These are phyloP conservation scores for Anastatus disparis DNA, from an alignment of 1,140 invertebrate species.

Conservation along the genomic window DNA sequence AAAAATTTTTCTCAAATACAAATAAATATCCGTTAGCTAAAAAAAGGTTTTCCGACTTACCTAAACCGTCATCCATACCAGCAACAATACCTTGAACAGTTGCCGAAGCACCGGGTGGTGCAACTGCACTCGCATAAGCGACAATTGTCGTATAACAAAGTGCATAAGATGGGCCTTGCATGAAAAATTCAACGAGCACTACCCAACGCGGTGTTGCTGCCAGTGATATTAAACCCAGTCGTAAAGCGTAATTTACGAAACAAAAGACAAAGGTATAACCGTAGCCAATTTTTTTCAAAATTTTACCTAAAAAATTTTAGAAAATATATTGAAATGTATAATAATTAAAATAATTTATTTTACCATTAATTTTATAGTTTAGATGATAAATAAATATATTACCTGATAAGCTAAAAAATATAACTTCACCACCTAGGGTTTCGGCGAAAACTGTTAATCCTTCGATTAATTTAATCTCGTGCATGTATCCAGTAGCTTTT, in stretches of 20 bases:
- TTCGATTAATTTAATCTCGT: conserved; percentile 80
- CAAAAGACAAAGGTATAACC: conserved; percentile 77
- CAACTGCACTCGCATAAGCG: conserved; percentile 78
- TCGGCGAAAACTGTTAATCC: conserved; percentile 79
- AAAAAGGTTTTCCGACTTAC: no score
- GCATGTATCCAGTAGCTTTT: conserved; percentile 67
- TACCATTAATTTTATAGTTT: neutral
- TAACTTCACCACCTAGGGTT: conserved; percentile 78
- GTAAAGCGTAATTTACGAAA: conserved; percentile 76
- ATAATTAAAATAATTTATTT: conserved; percentile 1
- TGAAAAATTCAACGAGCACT: conserved; percentile 75
- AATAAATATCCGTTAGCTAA: no score
- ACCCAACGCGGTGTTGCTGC: conserved; percentile 80
- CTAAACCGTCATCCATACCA: conserved; percentile 84
- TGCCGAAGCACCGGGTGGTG: conserved; percentile 81
- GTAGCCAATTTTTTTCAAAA: conserved; percentile 74
- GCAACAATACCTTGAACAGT: conserved; percentile 84
- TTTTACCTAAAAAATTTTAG: no score
- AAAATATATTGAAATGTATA: conserved; percentile 44
- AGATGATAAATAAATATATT: conserved; percentile 9
- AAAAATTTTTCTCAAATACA: no score
- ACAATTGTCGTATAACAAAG: conserved; percentile 83
- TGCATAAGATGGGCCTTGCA: conserved; percentile 84
- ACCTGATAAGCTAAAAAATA: conserved; percentile 73
- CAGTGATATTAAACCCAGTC: conserved; percentile 75